These are phyloP conservation scores for Plebejus anna DNA, from an alignment of 2,888 invertebrate species.

Conservation along the genomic window DNA sequence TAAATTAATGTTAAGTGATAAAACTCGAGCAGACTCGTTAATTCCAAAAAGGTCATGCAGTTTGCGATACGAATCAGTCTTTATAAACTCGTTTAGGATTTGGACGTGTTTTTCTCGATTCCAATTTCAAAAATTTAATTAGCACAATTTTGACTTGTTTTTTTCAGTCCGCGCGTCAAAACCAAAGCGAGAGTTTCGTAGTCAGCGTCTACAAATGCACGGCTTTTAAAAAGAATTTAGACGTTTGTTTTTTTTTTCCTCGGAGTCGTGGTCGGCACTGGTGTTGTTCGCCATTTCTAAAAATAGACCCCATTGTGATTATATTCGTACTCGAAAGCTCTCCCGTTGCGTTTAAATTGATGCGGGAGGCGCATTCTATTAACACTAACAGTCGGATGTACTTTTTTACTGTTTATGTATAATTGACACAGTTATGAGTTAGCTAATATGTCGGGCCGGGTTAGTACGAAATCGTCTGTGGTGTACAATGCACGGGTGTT, in stretches of 20 bases:
- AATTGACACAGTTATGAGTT: conserved; percentile 54
- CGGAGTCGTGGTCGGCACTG: conserved; percentile 5
- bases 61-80: conserved; percentile 5
- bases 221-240: not conserved
- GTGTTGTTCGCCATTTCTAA: conserved; percentile 55
- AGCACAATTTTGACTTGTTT: not conserved
- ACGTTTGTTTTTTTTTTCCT: conserved; percentile 4
- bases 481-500: conserved; percentile 63
- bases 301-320: conserved; percentile 67
- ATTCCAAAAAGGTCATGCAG: conserved; percentile 10
- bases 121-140: not conserved
- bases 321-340: conserved; percentile 73
- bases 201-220: conserved; percentile 15
- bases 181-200: conserved; percentile 2
- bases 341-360: conserved; percentile 75
- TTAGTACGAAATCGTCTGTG: conserved; percentile 69
- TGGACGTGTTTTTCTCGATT: conserved; percentile 13
- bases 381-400: conserved; percentile 65
- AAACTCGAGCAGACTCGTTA: conserved; percentile 18
- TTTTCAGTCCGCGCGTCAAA: not conserved
- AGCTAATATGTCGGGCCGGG: conserved; percentile 69
- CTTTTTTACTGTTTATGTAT: conserved; percentile 53
- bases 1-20: conserved; percentile 16
- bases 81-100: not conserved
- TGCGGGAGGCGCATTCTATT: conserved; percentile 72